Evolutionary conservation across 2,797 vertebrate species (phyloP).

Genomic region (Neosilurus mollespiculum): DNA sequence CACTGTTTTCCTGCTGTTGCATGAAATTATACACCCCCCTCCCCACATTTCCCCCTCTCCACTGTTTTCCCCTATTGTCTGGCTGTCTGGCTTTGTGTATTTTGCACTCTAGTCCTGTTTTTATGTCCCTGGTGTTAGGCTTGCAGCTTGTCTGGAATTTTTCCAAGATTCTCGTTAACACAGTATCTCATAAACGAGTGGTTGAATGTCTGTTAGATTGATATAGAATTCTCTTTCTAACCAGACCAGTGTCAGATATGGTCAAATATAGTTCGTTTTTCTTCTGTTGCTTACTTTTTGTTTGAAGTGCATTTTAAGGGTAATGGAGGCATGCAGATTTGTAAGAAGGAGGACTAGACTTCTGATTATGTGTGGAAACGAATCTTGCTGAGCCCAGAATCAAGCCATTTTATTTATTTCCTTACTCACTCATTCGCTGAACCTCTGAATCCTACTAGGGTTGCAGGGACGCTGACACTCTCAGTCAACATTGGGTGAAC

Average conservation of each 20-base stretch:
- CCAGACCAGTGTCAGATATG: background rate
- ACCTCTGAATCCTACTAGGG: too few species aligned
- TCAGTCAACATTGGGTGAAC: too few species aligned
- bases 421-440: too few species aligned
- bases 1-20: constrained; percentile 61
- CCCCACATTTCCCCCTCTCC: background rate
- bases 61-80: constrained; percentile 50
- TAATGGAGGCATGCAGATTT: background rate
- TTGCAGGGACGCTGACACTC: too few species aligned
- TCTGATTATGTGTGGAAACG: background rate
- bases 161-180: background rate
- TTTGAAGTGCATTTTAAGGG: background rate
- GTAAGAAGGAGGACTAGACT: background rate
- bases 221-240: background rate
- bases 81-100: constrained; percentile 51
- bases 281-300: background rate
- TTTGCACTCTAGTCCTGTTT: background rate
- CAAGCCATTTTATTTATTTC: background rate
- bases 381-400: too few species aligned
- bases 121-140: background rate
- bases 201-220: background rate
- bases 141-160: background rate
- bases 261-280: background rate
- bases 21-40: constrained; percentile 54
- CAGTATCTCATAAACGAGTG: background rate